Evolutionary conservation across 1,140 invertebrate genomes (phyloP), one percentile per base, ranked within the genome.

Genomic region (Argopecten irradians): DNA sequence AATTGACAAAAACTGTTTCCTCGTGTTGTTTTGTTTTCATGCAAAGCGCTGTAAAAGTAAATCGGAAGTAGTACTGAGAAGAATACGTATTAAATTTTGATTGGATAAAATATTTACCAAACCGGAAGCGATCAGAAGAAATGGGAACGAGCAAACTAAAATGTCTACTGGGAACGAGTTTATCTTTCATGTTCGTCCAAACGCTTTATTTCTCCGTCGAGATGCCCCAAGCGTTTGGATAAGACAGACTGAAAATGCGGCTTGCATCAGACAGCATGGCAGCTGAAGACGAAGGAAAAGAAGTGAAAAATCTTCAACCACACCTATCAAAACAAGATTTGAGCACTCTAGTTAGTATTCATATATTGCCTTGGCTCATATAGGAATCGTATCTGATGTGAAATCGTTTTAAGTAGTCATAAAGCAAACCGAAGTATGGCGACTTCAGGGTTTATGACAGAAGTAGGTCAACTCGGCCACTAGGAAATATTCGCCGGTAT

Each of bases 251-350:
- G 5, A 43, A 87, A 82, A 36, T 83, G 71, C 32, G 28, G 86
- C 93, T 94, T 94, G 93, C 93, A 93, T 94, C 93, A 94, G 93
- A 93, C 91, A 92, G 85, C 88, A 94, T 94, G 93, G 91, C 92
- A 32, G 92, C 90, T 33, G 93, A 93, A 90, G 93, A 93, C 88
- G 91, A 93, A 33, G 90, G 92, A 35, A 85, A 82, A 28, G 90
- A 93, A 90, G n/a, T 84, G 39, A 93, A 93, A 90, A 88, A 71
- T 14, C 86, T 91, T 14, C 97, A 97, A 94, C 97, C 97, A 35
- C 98, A 98, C 96, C 96, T 98, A 92, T 97, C 97, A 88, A 97
- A 97, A 95, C 97, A 98, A 95, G 97, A 98, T 95, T 95, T 98
- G 89, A 96, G 96, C 35, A 97, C 97, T 94, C 96, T 98, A 93